phyloP scores from a whole-genome alignment of 2,888 invertebrate genomes.

The Homarus gammarus region DNA sequence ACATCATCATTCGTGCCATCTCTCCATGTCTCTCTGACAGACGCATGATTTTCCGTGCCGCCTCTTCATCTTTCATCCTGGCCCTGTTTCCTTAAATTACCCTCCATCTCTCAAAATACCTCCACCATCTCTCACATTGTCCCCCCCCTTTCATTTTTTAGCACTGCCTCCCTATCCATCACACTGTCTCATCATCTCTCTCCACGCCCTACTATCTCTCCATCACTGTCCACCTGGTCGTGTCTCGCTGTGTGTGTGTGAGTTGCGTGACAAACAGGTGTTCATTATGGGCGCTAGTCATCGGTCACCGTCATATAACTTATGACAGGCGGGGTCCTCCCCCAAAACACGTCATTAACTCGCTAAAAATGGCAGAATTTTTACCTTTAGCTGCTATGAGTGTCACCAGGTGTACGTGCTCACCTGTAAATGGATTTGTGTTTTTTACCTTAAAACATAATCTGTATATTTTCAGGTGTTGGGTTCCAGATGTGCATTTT shows the following conservation, averaged over 20 bases:
- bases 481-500: no score
- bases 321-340: slow-evolving; percentile 10
- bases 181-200: slow-evolving; percentile 28
- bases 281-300: slow-evolving; percentile 30
- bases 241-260: neutral
- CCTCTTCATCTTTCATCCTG: neutral
- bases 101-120: slow-evolving; percentile 4
- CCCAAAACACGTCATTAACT: neutral
- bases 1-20: neutral
- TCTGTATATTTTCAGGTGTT: no score
- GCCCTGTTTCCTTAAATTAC: neutral
- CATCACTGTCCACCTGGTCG: slow-evolving; percentile 5
- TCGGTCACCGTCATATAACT: slow-evolving; percentile 18
- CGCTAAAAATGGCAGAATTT: no score
- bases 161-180: slow-evolving; percentile 18
- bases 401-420: no score
- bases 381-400: no score
- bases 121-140: neutral
- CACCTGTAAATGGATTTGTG: no score
- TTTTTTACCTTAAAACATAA: no score
- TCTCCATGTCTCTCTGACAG: neutral
- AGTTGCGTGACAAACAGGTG: slow-evolving; percentile 30
- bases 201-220: neutral
- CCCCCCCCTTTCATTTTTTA: slow-evolving; percentile 8
- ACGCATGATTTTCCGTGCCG: neutral